Percentiles rank a stretch among this genome's conserved stretches.
phyloP scores from a whole-genome alignment of 1,140 invertebrate species.

The Manduca sexta region DNA sequence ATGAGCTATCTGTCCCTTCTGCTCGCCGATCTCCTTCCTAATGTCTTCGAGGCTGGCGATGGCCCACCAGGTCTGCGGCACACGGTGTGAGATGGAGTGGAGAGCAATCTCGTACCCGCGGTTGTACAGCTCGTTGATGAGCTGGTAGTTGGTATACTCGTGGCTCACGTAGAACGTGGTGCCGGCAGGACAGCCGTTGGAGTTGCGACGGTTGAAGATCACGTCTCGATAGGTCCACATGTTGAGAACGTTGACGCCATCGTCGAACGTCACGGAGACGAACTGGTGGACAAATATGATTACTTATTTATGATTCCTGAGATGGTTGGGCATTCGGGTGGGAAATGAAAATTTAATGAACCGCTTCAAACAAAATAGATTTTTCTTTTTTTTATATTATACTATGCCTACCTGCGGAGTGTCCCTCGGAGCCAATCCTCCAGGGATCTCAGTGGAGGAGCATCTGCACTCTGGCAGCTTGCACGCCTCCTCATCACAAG shows the following conservation, averaged over 20 bases:
- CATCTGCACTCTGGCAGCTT: too few relatives aligned
- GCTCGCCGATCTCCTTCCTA: slow-evolving; percentile 75
- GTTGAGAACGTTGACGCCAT: slow-evolving; percentile 79
- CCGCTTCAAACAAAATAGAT: too few relatives aligned
- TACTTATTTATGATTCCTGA: too few relatives aligned
- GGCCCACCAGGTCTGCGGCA: slow-evolving; percentile 70
- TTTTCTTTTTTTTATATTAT: too few relatives aligned
- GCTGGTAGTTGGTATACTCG: slow-evolving; percentile 80
- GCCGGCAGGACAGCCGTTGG: slow-evolving; percentile 77
- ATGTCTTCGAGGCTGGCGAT: slow-evolving; percentile 57
- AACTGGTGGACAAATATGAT: slow-evolving; percentile 19
- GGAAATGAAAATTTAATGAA: too few relatives aligned
- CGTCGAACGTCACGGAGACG: slow-evolving; percentile 31
- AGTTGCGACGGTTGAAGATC: slow-evolving; percentile 75
- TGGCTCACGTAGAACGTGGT: slow-evolving; percentile 81
- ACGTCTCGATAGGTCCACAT: slow-evolving; percentile 76
- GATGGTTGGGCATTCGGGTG: too few relatives aligned
- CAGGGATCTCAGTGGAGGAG: too few relatives aligned
- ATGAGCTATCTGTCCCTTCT: slow-evolving; percentile 67
- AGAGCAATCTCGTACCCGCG: slow-evolving; percentile 82
- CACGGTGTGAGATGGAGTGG: slow-evolving; percentile 75
- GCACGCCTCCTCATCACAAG: too few relatives aligned
- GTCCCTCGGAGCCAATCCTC: too few relatives aligned
- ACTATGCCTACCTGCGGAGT: too few relatives aligned
- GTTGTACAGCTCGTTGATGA: slow-evolving; percentile 77